phyloP scores from a whole-genome alignment of 2,888 invertebrate species.

The Acrocyrtus sp. region DNA sequence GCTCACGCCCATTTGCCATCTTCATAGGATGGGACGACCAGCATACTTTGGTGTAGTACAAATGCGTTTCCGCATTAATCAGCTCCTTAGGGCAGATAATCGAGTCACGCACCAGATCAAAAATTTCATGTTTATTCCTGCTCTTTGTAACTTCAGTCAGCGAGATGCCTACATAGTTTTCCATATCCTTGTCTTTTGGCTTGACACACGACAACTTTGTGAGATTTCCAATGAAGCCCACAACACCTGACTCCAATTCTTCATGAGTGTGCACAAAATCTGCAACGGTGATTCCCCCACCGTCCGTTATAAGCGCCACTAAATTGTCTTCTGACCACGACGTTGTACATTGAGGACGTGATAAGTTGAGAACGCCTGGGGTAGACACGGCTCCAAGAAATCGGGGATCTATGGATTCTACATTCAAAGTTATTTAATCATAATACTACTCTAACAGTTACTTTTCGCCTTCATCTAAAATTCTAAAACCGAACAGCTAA shows the following conservation, averaged over 20 bases:
- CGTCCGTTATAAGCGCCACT: constrained; percentile 46
- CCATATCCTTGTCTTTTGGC: constrained; percentile 19
- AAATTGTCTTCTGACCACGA: constrained; percentile 46
- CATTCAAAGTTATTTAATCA: too few species aligned
- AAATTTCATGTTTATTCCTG: constrained; percentile 29
- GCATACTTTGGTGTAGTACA: constrained; percentile 21
- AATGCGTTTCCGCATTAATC: constrained; percentile 21
- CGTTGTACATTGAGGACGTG: constrained; percentile 32
- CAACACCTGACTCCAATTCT: constrained; percentile 6
- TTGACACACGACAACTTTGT: constrained; percentile 7
- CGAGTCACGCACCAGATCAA: constrained; percentile 30
- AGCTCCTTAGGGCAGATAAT: constrained; percentile 31
- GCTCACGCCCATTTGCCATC: constrained; percentile 19
- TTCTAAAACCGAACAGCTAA: too few species aligned
- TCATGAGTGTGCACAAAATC: constrained; percentile 33
- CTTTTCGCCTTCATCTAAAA: too few species aligned
- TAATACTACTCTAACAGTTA: too few species aligned
- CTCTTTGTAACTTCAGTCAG: background rate
- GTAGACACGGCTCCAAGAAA: constrained; percentile 43
- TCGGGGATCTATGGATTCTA: constrained; percentile 25
- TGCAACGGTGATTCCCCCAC: constrained; percentile 40
- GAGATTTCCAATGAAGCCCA: constrained; percentile 22
- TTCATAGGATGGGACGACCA: constrained; percentile 28
- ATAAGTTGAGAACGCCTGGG: constrained; percentile 27
- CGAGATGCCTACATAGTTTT: constrained; percentile 26